phyloP scores from a whole-genome alignment of 2,888 invertebrate species.

The Yponomeuta sedellus region DNA sequence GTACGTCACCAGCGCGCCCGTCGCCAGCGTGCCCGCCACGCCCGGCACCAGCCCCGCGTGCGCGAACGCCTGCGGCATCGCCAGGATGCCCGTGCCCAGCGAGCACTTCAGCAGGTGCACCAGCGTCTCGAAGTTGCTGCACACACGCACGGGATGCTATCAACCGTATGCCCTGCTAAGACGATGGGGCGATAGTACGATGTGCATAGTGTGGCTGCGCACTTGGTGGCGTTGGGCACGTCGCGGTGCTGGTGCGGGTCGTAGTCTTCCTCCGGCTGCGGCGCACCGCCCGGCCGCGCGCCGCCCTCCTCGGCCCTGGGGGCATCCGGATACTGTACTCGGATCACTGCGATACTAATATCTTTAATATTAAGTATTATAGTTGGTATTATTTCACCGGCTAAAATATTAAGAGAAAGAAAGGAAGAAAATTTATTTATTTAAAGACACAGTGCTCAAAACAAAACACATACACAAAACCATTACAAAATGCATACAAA shows the following conservation, averaged over 20 bases:
- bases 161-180: neutral
- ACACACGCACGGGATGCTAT: slow-evolving; percentile 23
- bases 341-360: too few species aligned
- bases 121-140: slow-evolving; percentile 86
- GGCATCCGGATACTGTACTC: neutral
- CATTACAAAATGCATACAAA: too few species aligned
- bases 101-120: slow-evolving; percentile 93
- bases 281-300: neutral
- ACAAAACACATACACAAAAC: too few species aligned
- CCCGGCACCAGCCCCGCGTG: slow-evolving; percentile 90
- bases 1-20: slow-evolving; percentile 89
- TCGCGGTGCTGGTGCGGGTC: slow-evolving; percentile 80
- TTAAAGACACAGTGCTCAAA: too few species aligned
- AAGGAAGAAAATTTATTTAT: too few species aligned
- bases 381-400: too few species aligned
- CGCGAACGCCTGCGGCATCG: slow-evolving; percentile 94
- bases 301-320: neutral
- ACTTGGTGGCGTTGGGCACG: slow-evolving; percentile 83
- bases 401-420: too few species aligned
- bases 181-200: neutral
- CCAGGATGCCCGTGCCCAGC: slow-evolving; percentile 94
- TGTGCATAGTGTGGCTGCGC: slow-evolving; percentile 43
- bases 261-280: slow-evolving; percentile 65
- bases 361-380: too few species aligned
- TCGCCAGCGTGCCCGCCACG: slow-evolving; percentile 83